A percentile compares a stretch with the other conserved stretches of the same genome.
Conservation (phyloP, 2,888 invertebrate genomes). For the Drosophila subsilvestris region DNA sequence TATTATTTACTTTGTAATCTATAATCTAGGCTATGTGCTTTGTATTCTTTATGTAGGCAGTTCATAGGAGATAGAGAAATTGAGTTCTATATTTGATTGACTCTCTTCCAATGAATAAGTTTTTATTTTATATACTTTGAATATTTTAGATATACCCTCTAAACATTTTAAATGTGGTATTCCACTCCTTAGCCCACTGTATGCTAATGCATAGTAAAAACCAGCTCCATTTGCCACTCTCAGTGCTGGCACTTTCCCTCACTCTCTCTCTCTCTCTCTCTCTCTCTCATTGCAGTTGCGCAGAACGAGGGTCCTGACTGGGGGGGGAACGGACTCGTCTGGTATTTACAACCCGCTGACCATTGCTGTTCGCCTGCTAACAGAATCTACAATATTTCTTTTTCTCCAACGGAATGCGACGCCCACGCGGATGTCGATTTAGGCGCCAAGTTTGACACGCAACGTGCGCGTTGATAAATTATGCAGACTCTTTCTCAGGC, state of each 20-base stretch:
- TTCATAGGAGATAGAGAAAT: no score
- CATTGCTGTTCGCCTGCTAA: conserved; percentile 72
- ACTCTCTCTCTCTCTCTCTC: conserved; percentile 17
- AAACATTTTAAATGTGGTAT: no score
- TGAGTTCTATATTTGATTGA: no score
- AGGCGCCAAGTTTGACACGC: conserved; percentile 58
- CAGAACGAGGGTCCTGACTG: conserved; percentile 32
- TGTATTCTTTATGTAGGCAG: no score
- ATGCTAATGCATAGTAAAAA: conserved; percentile 1
- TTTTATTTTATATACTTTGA: no score
- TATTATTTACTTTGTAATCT: no score
- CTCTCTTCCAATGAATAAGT: no score
- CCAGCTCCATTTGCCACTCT: background rate
- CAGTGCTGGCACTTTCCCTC: background rate
- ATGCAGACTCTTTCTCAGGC: conserved; percentile 36
- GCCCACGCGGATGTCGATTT: conserved; percentile 75
- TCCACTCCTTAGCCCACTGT: background rate
- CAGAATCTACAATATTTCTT: conserved; percentile 82
- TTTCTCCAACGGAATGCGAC: conserved; percentile 77
- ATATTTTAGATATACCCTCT: no score
- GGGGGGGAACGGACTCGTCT: background rate
- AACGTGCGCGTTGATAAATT: conserved; percentile 64
- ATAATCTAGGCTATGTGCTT: no score
- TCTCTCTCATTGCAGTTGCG: conserved; percentile 55
- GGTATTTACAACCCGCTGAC: background rate